phyloP scores from a whole-genome alignment of 2,797 vertebrate species.

The Calcarius lapponicus region DNA sequence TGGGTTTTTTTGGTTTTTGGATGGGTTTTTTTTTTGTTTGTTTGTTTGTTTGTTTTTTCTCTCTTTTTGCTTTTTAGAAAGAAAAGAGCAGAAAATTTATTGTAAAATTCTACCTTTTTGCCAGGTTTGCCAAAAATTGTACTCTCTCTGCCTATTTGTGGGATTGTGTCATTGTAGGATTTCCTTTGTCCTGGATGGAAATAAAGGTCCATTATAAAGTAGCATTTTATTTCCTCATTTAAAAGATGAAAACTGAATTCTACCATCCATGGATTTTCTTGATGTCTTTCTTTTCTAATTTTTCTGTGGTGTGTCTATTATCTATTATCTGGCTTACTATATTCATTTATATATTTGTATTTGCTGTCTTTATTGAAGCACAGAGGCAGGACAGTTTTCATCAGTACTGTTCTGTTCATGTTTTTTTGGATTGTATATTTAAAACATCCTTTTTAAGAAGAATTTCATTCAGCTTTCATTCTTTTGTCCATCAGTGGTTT shows the following conservation, averaged over 20 bases:
- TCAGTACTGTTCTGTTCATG: neutral
- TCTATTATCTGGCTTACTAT: neutral
- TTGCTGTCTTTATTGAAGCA: neutral
- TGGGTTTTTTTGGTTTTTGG: neutral
- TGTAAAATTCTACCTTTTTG: neutral
- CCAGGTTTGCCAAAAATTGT: neutral
- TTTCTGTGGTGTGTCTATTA: neutral
- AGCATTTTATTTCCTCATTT: neutral
- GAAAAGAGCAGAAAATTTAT: neutral
- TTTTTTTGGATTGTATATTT: neutral
- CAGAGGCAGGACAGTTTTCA: neutral
- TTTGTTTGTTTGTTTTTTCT: neutral
- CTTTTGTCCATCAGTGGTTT: neutral
- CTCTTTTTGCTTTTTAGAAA: neutral
- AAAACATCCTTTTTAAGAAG: neutral
- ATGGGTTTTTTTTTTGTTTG: neutral
- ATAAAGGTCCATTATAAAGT: neutral
- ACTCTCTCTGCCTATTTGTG: neutral
- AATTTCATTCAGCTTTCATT: neutral
- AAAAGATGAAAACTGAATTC: neutral
- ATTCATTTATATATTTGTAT: neutral
- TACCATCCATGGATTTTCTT: neutral
- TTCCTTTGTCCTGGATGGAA: neutral
- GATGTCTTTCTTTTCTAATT: neutral
- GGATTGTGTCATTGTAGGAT: neutral